These are phyloP conservation scores for Thysanoteuthis rhombus DNA, from an alignment of 2,888 invertebrate genomes.

Conservation along the genomic window DNA sequence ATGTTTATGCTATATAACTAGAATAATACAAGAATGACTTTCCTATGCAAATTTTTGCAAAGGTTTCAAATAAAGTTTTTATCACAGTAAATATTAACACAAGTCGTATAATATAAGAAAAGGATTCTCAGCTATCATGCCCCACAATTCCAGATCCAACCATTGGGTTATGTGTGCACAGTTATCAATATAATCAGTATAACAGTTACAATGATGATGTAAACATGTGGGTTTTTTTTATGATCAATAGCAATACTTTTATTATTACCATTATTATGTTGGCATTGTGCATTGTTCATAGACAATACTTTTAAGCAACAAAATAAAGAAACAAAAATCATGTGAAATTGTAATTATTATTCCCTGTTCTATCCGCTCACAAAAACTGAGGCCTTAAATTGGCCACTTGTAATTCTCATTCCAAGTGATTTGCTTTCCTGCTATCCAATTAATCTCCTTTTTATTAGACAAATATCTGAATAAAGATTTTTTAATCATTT, in stretches of 20 bases:
- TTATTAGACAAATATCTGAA: conserved; percentile 12
- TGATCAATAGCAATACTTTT: not conserved
- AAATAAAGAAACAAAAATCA: not conserved
- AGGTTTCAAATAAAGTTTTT: too few relatives aligned
- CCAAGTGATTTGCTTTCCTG: not conserved
- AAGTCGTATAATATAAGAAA: not conserved
- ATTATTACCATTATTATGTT: not conserved
- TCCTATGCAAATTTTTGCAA: too few relatives aligned
- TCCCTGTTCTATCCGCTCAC: not conserved
- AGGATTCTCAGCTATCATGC: not conserved
- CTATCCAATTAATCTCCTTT: not conserved
- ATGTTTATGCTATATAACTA: too few relatives aligned
- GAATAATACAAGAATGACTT: too few relatives aligned
- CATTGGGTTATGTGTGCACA: not conserved
- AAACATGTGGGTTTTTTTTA: not conserved
- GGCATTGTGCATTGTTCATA: not conserved
- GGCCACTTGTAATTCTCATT: not conserved
- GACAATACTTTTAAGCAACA: not conserved
- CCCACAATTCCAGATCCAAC: not conserved
- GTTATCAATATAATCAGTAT: not conserved
- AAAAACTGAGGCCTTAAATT: not conserved
- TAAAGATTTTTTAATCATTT: not conserved
- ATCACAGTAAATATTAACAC: too few relatives aligned
- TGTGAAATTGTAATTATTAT: not conserved
- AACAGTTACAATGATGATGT: not conserved